Conservation (phyloP, 2,888 invertebrate species). For the Mechanitis messenoides region DNA sequence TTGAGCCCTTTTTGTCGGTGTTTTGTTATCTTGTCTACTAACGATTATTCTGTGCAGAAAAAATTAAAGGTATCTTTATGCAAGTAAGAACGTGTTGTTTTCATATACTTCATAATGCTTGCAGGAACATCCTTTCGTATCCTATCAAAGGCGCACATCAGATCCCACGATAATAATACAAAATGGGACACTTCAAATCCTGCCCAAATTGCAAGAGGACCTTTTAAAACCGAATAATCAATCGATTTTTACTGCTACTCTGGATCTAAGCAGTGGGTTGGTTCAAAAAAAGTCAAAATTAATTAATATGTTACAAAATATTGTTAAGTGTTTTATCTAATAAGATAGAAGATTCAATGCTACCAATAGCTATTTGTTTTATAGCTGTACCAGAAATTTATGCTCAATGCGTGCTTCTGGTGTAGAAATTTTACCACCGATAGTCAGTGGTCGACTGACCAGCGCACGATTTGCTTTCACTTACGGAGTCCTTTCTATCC, state of each 20-base stretch:
- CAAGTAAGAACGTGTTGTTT: neutral
- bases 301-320: neutral
- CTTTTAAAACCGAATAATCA: slow-evolving; percentile 39
- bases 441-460: slow-evolving; percentile 78
- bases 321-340: neutral
- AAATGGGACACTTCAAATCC: slow-evolving; percentile 45
- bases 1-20: no score
- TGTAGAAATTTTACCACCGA: slow-evolving; percentile 79
- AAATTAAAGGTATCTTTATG: no score
- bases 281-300: neutral
- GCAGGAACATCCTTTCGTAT: slow-evolving; percentile 57
- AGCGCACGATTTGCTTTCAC: slow-evolving; percentile 80
- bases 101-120: slow-evolving; percentile 8
- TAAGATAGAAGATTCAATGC: no score
- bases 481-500: slow-evolving; percentile 81
- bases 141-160: slow-evolving; percentile 44
- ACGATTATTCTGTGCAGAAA: no score
- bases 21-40: no score
- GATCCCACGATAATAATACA: slow-evolving; percentile 41
- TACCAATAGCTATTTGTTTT: neutral
- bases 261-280: slow-evolving; percentile 51
- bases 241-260: slow-evolving; percentile 41
- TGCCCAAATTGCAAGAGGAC: slow-evolving; percentile 47
- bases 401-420: slow-evolving; percentile 65
- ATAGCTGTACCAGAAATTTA: slow-evolving; percentile 29